phyloP scores from a whole-genome alignment of 1,140 invertebrate species.

The fruit fly (Drosophila melanogaster) region DNA sequence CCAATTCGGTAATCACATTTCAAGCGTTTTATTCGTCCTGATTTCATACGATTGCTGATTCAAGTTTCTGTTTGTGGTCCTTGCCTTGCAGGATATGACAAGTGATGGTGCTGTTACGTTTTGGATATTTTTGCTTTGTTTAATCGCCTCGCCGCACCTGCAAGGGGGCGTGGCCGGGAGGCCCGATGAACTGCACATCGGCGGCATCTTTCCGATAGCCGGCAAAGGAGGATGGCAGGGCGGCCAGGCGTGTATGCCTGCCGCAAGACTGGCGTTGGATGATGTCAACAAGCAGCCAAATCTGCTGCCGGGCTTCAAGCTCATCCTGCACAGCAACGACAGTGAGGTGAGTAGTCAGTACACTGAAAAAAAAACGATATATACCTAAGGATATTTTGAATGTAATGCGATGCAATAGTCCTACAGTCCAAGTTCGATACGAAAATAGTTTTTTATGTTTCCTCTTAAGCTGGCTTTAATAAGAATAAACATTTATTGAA shows the following conservation, averaged over 20 bases:
- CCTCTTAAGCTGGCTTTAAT: too few relatives aligned
- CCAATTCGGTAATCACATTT: constrained; percentile 73
- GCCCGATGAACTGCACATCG: constrained; percentile 94
- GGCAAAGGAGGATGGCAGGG: constrained; percentile 98
- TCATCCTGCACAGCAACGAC: constrained; percentile 97
- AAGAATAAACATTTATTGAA: too few relatives aligned
- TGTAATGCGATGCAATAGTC: too few relatives aligned
- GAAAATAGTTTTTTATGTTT: too few relatives aligned
- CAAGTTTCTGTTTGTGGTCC: constrained; percentile 4
- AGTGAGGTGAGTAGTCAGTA: constrained; percentile 92
- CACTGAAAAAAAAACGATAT: background rate
- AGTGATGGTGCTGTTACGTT: constrained; percentile 85
- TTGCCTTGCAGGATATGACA: constrained; percentile 82
- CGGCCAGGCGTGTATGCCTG: constrained; percentile 97
- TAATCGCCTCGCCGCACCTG: constrained; percentile 76
- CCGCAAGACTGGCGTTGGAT: constrained; percentile 96
- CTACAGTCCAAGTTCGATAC: too few relatives aligned
- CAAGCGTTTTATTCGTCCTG: constrained; percentile 33
- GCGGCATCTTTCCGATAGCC: constrained; percentile 98
- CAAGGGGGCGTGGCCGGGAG: constrained; percentile 68
- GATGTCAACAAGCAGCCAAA: constrained; percentile 97
- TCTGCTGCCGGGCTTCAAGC: constrained; percentile 95
- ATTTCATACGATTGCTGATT: background rate
- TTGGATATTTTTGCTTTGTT: constrained; percentile 85
- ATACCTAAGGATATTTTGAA: too few relatives aligned